Conservation (phyloP, 53 echinoderm and acorn worm species). For the Paracentrotus lividus region DNA sequence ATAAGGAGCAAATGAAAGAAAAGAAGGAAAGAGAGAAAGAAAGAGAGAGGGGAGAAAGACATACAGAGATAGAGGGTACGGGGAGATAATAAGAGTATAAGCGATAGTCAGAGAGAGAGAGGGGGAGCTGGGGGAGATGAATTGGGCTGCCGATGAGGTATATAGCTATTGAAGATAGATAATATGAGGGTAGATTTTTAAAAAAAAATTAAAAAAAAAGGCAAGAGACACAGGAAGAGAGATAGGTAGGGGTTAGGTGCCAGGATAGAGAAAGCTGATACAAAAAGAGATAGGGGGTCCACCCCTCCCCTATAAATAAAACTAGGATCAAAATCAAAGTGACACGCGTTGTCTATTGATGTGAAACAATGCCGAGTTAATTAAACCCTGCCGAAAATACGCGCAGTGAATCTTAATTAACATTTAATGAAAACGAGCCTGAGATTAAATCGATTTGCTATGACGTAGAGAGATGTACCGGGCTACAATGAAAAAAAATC, state of each 20-base stretch:
- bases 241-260: background rate
- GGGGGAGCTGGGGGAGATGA: background rate
- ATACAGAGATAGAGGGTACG: background rate
- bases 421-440: constrained; percentile 56
- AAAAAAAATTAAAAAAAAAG: background rate
- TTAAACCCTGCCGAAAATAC: constrained; percentile 25
- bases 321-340: constrained; percentile 16
- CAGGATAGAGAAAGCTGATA: background rate
- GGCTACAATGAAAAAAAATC: background rate
- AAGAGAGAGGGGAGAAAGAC: background rate
- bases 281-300: background rate
- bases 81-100: background rate
- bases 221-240: background rate
- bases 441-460: constrained; percentile 38
- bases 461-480: constrained; percentile 20
- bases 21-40: background rate
- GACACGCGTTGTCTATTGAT: constrained; percentile 11
- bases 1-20: background rate
- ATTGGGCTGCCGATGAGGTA: background rate
- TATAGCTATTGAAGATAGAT: background rate
- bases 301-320: background rate
- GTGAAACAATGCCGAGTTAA: constrained; percentile 45
- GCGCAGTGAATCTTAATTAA: constrained; percentile 68
- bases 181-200: background rate
- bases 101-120: background rate